Evolutionary conservation across 1,140 invertebrate species (phyloP), one percentile per base, ranked within the genome.

Genomic region (Scaptomyza montana): DNA sequence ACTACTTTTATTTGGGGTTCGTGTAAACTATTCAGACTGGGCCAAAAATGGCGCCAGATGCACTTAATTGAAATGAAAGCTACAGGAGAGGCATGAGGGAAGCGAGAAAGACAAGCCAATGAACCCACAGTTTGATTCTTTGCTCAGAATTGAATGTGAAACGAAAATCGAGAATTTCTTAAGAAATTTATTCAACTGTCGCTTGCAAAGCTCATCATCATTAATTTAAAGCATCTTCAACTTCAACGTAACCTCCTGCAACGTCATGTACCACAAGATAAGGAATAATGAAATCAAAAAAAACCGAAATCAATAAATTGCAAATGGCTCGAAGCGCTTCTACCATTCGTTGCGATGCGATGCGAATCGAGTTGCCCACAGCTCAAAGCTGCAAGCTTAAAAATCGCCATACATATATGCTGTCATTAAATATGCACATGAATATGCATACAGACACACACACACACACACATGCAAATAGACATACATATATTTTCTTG

Each of bases 221-320:
- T 66, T 87, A 85, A 87, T 78, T 81, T 60, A 13, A 25, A 4
- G 21, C 21, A 4, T 21, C 21, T 21, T 21, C 21, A 21, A 3
- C 21, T 1, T 1, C 21, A 21, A 21, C 21, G 21, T 21, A 2
- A 3, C 21, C 21, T 25, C 21, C 51, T 49, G 28, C 50, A 25
- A 53, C 65, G 68, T 71, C 81, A 67, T 25, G 39, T 28, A 64
- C 51, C 49, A 28, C 60, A 36, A 36, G 69, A 77, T 85, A 80
- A 75, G 36, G 59, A 67, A 76, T 60, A 63, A 76, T 72, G 63
- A 68, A 87, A 87, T 82, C 78, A 78, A 82, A 86, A 74, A 71
- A 78, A 76, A 76, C 65, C 65, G 75, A 82, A 82, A 87, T 87
- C 82, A 89, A 87, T 87, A 87, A 89, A 89, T 82, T 87, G 84